phyloP scores from a whole-genome alignment of 2,888 invertebrate genomes.

The Ommatoiulus sabulosus region DNA sequence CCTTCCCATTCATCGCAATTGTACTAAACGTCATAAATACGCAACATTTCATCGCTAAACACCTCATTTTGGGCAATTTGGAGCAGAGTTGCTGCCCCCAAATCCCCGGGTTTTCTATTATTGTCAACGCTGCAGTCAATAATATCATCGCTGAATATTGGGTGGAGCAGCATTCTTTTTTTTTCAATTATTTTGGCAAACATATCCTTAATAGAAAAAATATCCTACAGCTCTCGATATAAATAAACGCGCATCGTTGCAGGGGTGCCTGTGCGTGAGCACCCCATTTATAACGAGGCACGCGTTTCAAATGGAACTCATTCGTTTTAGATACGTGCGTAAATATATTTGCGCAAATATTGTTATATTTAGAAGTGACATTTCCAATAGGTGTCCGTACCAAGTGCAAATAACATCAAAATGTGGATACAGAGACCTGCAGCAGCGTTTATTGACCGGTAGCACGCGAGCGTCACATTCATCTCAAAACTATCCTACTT shows the following conservation, averaged over 20 bases:
- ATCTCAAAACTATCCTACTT: too few relatives aligned
- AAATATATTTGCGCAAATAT: slow-evolving; percentile 4
- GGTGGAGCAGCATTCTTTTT: background rate
- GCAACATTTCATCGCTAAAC: slow-evolving; percentile 28
- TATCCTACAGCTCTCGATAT: background rate
- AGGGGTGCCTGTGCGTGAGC: background rate
- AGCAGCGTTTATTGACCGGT: background rate
- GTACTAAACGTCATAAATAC: background rate
- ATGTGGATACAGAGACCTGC: background rate
- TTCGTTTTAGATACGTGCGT: slow-evolving; percentile 3
- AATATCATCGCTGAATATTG: background rate
- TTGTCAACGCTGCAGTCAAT: background rate
- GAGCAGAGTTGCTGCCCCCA: background rate
- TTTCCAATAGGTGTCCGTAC: slow-evolving; percentile 16
- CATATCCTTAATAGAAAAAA: slow-evolving; percentile 28
- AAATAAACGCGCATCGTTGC: slow-evolving; percentile 18
- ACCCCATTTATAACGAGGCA: slow-evolving; percentile 9
- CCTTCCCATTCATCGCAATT: slow-evolving; percentile 10
- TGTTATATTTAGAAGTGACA: slow-evolving; percentile 9
- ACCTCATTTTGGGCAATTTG: background rate
- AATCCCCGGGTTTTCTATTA: background rate
- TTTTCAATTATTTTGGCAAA: slow-evolving; percentile 35
- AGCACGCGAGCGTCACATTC: background rate
- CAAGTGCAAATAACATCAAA: background rate
- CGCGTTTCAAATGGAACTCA: background rate